A percentile compares a stretch with the other conserved stretches of the same genome.
phyloP scores from a whole-genome alignment of 2,113 vertebrate species.

The Puntigrus tetrazona region DNA sequence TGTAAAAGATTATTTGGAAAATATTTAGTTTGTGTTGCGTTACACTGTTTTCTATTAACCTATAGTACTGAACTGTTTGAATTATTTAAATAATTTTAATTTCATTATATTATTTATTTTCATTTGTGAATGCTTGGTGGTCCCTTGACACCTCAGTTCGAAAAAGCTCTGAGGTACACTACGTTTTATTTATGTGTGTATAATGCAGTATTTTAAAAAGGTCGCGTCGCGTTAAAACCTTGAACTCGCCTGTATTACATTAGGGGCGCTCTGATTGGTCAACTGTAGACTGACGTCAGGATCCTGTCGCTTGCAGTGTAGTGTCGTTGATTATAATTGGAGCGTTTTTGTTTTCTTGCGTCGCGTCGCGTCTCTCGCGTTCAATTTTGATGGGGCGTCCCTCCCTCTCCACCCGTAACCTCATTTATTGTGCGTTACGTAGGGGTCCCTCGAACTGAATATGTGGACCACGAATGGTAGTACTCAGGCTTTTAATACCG shows the following conservation, averaged over 20 bases:
- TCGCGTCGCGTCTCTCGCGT: constrained; percentile 1
- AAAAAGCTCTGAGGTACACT: background rate
- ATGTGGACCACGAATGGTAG: background rate
- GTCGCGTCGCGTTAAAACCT: background rate
- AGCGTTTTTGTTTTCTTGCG: constrained; percentile 15
- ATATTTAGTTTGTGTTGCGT: background rate
- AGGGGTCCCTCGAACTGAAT: background rate
- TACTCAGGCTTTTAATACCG: background rate
- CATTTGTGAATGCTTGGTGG: background rate
- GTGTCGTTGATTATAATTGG: background rate
- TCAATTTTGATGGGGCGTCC: constrained; percentile 21
- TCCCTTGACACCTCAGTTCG: background rate
- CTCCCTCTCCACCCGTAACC: constrained; percentile 4
- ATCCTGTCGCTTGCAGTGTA: background rate
- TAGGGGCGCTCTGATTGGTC: constrained; percentile 2
- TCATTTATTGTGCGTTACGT: constrained; percentile 24
- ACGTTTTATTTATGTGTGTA: too few species aligned
- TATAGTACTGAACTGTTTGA: background rate
- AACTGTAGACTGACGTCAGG: background rate
- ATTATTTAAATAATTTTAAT: background rate
- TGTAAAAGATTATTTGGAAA: background rate
- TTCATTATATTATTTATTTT: background rate
- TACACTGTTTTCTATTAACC: background rate
- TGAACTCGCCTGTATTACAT: background rate
- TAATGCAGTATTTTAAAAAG: background rate